Evolutionary conservation across 2,113 vertebrate genomes (phyloP), one percentile per base, ranked within the genome.

Genomic region (Microtus pennsylvanicus): DNA sequence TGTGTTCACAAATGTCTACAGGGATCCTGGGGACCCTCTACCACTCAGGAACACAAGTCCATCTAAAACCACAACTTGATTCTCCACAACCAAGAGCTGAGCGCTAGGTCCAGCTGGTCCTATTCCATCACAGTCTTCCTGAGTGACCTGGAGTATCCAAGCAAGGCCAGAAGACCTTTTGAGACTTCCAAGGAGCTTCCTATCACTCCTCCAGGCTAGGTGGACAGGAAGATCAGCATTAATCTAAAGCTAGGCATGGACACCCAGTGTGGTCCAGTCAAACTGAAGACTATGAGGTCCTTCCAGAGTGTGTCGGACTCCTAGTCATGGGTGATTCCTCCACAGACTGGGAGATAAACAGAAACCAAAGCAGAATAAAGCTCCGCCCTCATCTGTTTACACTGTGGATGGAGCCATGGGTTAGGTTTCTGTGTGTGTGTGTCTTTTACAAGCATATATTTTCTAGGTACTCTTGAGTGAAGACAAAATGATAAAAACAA

Each of bases 221-320:
- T 42, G 28, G 58, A 94, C 96, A 52, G 76, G 42, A 88, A 97
- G 45, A 58, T 52, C 65, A 78, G 33, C 9, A n/a, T 42, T 80
- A 38, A 88, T 85, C 50, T 74, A 35, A 82, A 93, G 47, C 17
- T 86, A 93, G 75, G 42, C 14, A 42, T 78, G 28, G 19, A 38
- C 33, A 89, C 50, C 61, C 83, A 80, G 3, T 63, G 50, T 78
- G 7, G 38, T 96, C 35, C 26, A n/a, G 7, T 45, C 63, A 70
- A 93, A 83, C 74, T 26, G 28, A 63, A 63, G 30, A 65, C 35
- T 42, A 10, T 55, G 61, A 70, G 50, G 65, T 33, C 75, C 3
- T 78, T 67, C 75, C 77, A 55, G 17, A 52, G 30, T 7, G 6
- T n/a, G 70, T 30, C 47, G 47, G 47, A 33, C 55, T 35, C 38